These are phyloP conservation scores for Uloborus diversus DNA, from an alignment of 1,140 invertebrate genomes.

Conservation along the genomic window DNA sequence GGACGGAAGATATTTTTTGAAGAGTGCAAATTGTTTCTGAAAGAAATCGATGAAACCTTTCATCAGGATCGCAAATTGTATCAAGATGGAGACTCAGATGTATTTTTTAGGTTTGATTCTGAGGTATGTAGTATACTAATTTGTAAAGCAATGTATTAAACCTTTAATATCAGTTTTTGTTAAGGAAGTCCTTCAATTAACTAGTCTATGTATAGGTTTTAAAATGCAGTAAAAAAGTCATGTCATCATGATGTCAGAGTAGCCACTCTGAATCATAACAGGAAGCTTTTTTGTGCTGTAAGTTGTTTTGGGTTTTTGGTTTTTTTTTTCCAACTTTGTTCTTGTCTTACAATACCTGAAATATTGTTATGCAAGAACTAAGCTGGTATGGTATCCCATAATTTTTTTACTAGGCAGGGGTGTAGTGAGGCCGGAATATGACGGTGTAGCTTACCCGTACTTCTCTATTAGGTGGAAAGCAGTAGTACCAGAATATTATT, in stretches of 20 bases:
- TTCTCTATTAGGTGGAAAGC: too few species aligned
- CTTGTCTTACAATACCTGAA: too few species aligned
- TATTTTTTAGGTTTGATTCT: slow-evolving; percentile 74
- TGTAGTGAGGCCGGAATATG: too few species aligned
- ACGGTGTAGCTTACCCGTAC: too few species aligned
- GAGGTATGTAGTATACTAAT: slow-evolving; percentile 23
- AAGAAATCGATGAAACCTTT: slow-evolving; percentile 76
- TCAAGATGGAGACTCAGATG: slow-evolving; percentile 73
- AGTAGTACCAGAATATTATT: too few species aligned
- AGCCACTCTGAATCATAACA: slow-evolving; percentile 13
- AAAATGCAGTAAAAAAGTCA: background rate
- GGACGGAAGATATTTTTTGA: slow-evolving; percentile 74
- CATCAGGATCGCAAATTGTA: slow-evolving; percentile 71
- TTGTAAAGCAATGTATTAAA: background rate
- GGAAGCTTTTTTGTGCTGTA: background rate
- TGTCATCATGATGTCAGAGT: background rate
- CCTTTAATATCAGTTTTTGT: slow-evolving; percentile 3
- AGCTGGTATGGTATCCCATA: too few species aligned
- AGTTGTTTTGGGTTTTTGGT: too few species aligned
- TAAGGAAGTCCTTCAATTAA: background rate
- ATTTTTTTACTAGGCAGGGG: too few species aligned
- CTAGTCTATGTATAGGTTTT: background rate
- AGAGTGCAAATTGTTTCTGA: slow-evolving; percentile 74
- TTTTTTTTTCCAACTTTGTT: too few species aligned
- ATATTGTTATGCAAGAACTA: too few species aligned